Conservation (phyloP, 2,888 invertebrate genomes). For the Temnothorax ravouxi region DNA sequence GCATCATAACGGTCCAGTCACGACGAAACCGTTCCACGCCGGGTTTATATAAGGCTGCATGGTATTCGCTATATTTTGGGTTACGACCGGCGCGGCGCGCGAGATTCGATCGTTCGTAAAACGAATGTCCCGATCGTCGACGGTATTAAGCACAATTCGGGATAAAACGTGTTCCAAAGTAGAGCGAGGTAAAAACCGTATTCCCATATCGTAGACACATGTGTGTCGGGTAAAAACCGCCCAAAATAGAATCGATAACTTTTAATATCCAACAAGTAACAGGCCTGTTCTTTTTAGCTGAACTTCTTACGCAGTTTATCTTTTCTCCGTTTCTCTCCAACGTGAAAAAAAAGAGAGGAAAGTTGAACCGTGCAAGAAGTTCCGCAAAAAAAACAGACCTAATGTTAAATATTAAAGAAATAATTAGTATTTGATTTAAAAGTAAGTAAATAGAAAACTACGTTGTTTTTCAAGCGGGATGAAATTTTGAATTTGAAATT, state of each 20-base stretch:
- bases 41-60: constrained; percentile 2
- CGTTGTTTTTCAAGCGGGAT: neutral
- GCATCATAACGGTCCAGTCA: constrained; percentile 37
- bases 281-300: too few relatives aligned
- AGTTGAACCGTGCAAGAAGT: too few relatives aligned
- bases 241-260: neutral
- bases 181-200: neutral
- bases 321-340: too few relatives aligned
- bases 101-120: constrained; percentile 44
- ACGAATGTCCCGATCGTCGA: constrained; percentile 15
- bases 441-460: neutral
- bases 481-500: neutral
- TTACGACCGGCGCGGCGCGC: constrained; percentile 12
- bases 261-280: neutral
- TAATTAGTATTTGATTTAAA: neutral
- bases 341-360: too few relatives aligned
- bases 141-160: neutral
- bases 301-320: too few relatives aligned
- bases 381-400: too few relatives aligned
- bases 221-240: neutral
- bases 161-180: neutral
- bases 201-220: neutral
- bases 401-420: neutral
- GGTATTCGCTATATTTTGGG: constrained; percentile 46
- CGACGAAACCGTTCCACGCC: constrained; percentile 13